Base-by-base conservation (phyloP, 2,797 vertebrate species). In the Hemitrygon akajei region DNA sequence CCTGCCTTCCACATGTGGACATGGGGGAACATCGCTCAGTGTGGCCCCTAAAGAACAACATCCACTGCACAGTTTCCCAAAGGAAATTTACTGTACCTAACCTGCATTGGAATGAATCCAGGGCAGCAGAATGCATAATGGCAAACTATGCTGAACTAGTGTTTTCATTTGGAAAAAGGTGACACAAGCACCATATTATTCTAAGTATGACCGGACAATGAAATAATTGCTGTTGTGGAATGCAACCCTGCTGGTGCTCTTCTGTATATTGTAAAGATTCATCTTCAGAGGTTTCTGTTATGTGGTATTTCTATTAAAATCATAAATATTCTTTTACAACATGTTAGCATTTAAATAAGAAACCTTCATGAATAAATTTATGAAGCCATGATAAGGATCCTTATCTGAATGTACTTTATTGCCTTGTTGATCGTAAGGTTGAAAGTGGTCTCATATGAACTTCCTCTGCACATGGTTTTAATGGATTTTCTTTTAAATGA, bases 341-440 rank as follows among this genome's bases (percentile, higher is more conserved):
- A n/a, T 22, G n/a, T 37, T 34, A 66, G 86, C 63, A 22, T 34
- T 69, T 89, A 37, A n/a, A 89, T 7, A 89, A 20, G 60, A 37
- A 34, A 34, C 20, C 84, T 87, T 89, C 86, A 89, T 69, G n/a
- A 89, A 66, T 69, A 69, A 69, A 89, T 89, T 66, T 66, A 69
- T 69, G 63, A 37, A 69, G 7, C 86, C 3, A 11, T 20, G 66
- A 34, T 7, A 89, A 69, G 60, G 18, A 89, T 89, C 7, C 86
- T 66, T 89, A 89, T 6, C 86, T 37, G 86, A 10, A 63, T 18
- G n/a, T 34, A 6, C 2, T 66, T 66, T 89, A 66, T 89, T 20
- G 30, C 86, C 34, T 37, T 2, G 58, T 86, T 87, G 58, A 87
- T 63, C 30, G n/a, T 37, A 1, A 37, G 16, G n/a, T 37, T 69